Evolutionary conservation across 1,140 invertebrate species (phyloP), one percentile per base, ranked within the genome.

Genomic region (Drosophila grimshawi): DNA sequence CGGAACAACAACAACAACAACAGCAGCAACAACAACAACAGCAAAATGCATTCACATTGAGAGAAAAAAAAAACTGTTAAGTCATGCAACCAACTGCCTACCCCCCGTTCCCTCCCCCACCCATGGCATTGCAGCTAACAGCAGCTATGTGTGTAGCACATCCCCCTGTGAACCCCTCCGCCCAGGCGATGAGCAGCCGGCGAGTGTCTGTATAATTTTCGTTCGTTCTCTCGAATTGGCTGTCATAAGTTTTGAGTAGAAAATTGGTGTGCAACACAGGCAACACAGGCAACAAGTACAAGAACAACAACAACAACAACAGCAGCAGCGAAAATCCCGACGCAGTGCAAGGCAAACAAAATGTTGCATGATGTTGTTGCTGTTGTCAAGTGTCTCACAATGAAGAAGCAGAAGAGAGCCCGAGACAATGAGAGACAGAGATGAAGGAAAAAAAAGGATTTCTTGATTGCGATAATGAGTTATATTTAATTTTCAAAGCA

Each of bases 221-320:
- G 83, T 88, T 86, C 80, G 68, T 86, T 86, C 76, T 86, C 85
- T 86, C 85, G 85, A 88, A 88, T 88, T 88, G 83, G 83, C 85
- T 88, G 83, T 88, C 83, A 88, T 88, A 88, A 89, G 80, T 89
- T 88, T 83, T 88, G 83, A 88, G 83, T 88, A 88, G 83, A 88
- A 88, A 89, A 88, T 88, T 88, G 83, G 85, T 88, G 82, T 86
- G 82, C 82, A 88, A 86, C 79, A 76, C 66, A 57, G 59, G 63
- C 76, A 76, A 41, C 55, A 62, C 62, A 56, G 67, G 41, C 78
- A 78, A 78, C 74, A 75, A 71, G 73, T 70, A 72, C 59, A 56
- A n/a, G 27, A 60, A 33, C 65, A 53, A 62, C 71, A 68, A 53
- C 60, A 46, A 46, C 43, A 64, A 7, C 45, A 69, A 33, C 19